Percentiles rank a stretch among this genome's conserved stretches.
Evolutionary conservation across 2,888 invertebrate species (phyloP).

Genomic region (Leptothorax acervorum): DNA sequence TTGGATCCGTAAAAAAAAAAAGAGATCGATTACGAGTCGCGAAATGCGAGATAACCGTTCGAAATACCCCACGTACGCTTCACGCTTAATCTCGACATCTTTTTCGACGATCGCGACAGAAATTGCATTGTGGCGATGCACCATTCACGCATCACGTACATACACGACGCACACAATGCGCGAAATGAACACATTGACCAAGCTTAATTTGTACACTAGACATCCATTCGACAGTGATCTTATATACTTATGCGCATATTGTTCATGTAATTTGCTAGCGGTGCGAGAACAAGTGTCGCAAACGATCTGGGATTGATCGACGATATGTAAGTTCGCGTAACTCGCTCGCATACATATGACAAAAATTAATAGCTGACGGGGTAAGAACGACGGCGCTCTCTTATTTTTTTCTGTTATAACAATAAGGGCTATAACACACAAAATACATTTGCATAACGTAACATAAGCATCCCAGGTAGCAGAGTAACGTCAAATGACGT

Average conservation of each 20-base stretch:
- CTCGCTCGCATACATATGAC: not conserved
- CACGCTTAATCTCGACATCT: not conserved
- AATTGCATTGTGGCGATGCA: conserved; percentile 6
- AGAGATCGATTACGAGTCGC: not conserved
- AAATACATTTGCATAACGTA: too few relatives aligned
- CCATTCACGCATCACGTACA: not conserved
- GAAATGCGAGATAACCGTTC: not conserved
- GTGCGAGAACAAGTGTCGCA: not conserved
- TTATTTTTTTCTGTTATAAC: not conserved
- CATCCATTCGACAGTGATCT: conserved; percentile 17
- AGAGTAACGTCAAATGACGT: too few relatives aligned
- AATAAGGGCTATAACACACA: not conserved
- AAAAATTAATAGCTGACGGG: not conserved
- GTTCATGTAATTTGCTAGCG: not conserved
- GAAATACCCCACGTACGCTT: not conserved
- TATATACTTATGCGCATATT: not conserved
- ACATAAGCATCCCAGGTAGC: too few relatives aligned
- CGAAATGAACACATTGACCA: conserved; percentile 51
- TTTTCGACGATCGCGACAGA: conserved; percentile 4
- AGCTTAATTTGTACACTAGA: conserved; percentile 24
- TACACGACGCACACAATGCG: not conserved
- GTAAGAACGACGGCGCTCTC: not conserved
- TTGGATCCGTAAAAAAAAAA: not conserved
- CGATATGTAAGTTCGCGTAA: not conserved
- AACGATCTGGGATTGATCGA: not conserved